Evolutionary conservation across 2,113 vertebrate species (phyloP).

Genomic region (Chaetorhynchus papuensis): DNA sequence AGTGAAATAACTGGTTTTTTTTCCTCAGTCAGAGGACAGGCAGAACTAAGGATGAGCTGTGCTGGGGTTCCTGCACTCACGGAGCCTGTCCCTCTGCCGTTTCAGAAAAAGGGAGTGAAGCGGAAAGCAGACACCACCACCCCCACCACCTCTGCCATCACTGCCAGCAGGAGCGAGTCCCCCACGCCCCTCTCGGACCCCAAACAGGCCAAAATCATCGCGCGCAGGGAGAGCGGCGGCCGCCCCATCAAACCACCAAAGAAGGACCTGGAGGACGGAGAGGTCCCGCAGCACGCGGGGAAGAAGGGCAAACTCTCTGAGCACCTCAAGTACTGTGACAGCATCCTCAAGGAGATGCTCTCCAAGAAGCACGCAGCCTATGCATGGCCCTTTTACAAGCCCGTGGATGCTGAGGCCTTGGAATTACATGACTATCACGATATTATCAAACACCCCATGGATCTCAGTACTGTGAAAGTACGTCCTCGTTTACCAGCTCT

Average conservation of each 20-base stretch:
- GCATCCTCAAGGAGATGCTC: slow-evolving; percentile 91
- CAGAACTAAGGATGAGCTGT: background rate
- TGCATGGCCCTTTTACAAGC: slow-evolving; percentile 97
- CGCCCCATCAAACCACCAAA: slow-evolving; percentile 84
- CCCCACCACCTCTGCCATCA: slow-evolving; percentile 91
- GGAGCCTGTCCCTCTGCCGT: background rate
- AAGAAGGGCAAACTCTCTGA: slow-evolving; percentile 78
- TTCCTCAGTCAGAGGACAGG: background rate
- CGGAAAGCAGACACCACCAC: slow-evolving; percentile 95
- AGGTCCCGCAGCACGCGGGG: slow-evolving; percentile 68
- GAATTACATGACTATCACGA: slow-evolving; percentile 93
- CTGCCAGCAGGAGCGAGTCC: slow-evolving; percentile 75
- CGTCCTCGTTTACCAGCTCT: slow-evolving; percentile 22
- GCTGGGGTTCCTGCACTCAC: background rate
- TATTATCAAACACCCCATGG: slow-evolving; percentile 98
- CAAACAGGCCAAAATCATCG: slow-evolving; percentile 83
- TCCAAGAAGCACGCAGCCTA: slow-evolving; percentile 89
- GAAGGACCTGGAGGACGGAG: slow-evolving; percentile 79
- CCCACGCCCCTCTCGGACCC: slow-evolving; percentile 73
- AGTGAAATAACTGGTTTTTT: background rate
- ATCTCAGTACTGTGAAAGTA: slow-evolving; percentile 95
- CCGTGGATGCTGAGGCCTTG: slow-evolving; percentile 90
- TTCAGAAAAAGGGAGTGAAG: slow-evolving; percentile 96
- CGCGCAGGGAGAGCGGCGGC: slow-evolving; percentile 76
- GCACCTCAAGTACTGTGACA: slow-evolving; percentile 87